Evolutionary conservation across 2,797 vertebrate species (phyloP).

Genomic region (Anas bahamensis): DNA sequence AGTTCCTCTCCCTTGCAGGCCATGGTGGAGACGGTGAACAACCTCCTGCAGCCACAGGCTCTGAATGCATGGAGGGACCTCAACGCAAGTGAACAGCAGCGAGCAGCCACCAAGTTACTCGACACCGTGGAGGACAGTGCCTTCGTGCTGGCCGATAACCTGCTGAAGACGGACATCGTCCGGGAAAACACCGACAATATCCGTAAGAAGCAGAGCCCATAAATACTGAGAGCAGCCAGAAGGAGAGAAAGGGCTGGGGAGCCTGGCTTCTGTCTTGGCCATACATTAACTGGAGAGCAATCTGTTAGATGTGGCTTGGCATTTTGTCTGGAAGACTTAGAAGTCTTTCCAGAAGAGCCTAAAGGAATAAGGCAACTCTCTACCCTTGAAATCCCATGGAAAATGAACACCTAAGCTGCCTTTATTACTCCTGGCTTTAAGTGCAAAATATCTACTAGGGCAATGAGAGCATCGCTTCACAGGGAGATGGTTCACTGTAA

Average conservation of each 20-base stretch:
- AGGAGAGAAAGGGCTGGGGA: not conserved
- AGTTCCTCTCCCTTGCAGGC: constrained; percentile 81
- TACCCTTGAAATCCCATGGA: constrained; percentile 1
- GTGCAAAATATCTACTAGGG: not conserved
- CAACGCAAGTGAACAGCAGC: constrained; percentile 89
- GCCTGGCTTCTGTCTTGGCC: not conserved
- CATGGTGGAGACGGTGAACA: constrained; percentile 99
- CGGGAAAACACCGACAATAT: constrained; percentile 97
- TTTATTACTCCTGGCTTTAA: not conserved
- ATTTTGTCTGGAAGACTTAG: not conserved
- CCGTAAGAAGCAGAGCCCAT: constrained; percentile 84
- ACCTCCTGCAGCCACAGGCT: constrained; percentile 93
- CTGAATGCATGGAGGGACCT: constrained; percentile 91
- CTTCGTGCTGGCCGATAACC: constrained; percentile 96
- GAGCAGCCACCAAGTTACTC: constrained; percentile 93
- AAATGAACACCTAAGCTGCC: not conserved
- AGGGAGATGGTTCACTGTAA: not conserved
- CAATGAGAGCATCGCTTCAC: not conserved
- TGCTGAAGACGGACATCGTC: constrained; percentile 97
- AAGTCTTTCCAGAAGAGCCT: not conserved
- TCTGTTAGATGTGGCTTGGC: not conserved
- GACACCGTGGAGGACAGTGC: constrained; percentile 98
- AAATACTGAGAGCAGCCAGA: fast-evolving
- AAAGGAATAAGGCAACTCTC: not conserved
- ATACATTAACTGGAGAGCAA: not conserved